Evolutionary conservation across 2,888 invertebrate species (phyloP).

Genomic region (Drosophila yooni): DNA sequence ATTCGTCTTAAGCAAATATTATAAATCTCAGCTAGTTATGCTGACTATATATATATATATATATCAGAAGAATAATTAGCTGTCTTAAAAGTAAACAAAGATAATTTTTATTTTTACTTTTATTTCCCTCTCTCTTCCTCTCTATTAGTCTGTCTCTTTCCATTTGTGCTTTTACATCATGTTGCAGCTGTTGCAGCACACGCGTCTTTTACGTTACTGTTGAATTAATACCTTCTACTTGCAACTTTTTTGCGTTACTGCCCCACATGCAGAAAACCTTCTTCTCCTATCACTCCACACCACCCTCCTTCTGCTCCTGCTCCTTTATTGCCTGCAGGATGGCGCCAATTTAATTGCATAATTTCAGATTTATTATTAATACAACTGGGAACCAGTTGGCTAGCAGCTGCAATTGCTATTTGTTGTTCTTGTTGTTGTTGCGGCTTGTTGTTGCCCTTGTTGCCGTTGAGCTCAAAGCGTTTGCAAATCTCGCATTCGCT

Average conservation of each 20-base stretch:
- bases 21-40: not conserved
- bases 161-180: constrained; percentile 4
- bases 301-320: not conserved
- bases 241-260: constrained; percentile 25
- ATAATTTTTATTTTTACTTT: not conserved
- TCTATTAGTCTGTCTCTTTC: not conserved
- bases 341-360: constrained; percentile 65
- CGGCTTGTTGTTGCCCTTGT: constrained; percentile 21
- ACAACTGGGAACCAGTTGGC: constrained; percentile 43
- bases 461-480: constrained; percentile 39
- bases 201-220: constrained; percentile 41
- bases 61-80: not conserved
- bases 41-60: not conserved
- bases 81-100: not conserved
- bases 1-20: not conserved
- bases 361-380: constrained; percentile 71
- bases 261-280: not conserved
- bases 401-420: constrained; percentile 23
- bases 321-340: constrained; percentile 42
- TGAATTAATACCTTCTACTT: constrained; percentile 52
- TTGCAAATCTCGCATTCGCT: constrained; percentile 46
- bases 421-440: constrained; percentile 15
- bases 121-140: not conserved
- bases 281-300: not conserved
- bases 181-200: constrained; percentile 28